A percentile compares a stretch with the other conserved stretches of the same genome.
Evolutionary conservation across 2,797 vertebrate species (phyloP).

Genomic region (Anomalospiza imberbis): DNA sequence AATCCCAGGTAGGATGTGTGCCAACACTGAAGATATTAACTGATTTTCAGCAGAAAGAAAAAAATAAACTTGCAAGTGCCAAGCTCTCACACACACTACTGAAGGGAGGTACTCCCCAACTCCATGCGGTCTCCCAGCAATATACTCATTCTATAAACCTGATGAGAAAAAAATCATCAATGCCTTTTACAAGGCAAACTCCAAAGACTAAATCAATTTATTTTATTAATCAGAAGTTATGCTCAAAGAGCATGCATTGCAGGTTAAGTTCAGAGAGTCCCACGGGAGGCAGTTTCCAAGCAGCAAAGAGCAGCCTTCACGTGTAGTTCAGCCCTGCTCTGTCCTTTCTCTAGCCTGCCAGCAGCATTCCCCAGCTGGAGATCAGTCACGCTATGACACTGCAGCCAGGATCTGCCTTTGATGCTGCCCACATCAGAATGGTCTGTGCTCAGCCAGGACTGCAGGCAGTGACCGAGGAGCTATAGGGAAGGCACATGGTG

Average conservation of each 20-base stretch:
- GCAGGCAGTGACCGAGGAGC: accelerated
- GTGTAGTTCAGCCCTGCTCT: accelerated
- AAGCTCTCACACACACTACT: neutral
- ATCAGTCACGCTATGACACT: neutral
- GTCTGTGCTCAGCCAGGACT: neutral
- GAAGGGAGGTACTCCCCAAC: neutral
- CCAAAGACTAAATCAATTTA: neutral
- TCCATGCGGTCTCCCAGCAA: neutral
- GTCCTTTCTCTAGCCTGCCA: neutral
- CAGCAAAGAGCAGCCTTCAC: neutral
- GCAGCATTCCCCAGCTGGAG: neutral
- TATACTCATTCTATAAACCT: neutral
- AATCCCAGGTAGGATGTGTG: neutral
- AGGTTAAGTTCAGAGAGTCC: neutral
- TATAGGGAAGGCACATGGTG: accelerated
- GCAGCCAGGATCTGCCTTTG: neutral
- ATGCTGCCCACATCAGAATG: neutral
- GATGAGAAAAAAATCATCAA: neutral
- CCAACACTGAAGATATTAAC: neutral
- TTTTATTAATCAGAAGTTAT: neutral
- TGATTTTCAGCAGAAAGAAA: neutral
- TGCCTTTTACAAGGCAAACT: neutral
- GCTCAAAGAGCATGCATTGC: neutral
- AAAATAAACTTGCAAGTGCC: neutral
- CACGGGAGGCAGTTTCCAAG: neutral